These are phyloP conservation scores for Pocillopora damicornis DNA, from an alignment of 64 coral and sea anemone species.

Conservation along the genomic window DNA sequence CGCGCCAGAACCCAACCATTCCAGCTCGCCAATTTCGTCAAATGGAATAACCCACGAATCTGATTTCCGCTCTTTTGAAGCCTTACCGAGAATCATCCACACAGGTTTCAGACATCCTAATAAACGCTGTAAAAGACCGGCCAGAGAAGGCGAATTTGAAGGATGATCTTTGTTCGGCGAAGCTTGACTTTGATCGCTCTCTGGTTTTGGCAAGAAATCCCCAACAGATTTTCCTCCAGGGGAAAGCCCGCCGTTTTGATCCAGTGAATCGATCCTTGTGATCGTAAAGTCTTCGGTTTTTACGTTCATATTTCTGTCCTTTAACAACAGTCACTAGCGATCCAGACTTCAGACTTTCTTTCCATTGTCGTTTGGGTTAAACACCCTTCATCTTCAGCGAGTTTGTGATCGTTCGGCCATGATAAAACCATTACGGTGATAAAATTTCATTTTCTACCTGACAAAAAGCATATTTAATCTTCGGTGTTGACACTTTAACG, in stretches of 20 bases:
- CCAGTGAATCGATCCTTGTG: background rate
- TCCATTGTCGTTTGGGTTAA: background rate
- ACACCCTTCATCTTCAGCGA: background rate
- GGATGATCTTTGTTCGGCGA: slow-evolving; percentile 25
- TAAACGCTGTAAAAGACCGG: slow-evolving; percentile 74
- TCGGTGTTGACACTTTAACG: background rate
- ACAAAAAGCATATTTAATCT: background rate
- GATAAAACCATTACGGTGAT: background rate
- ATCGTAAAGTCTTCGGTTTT: slow-evolving; percentile 2
- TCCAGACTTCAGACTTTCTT: background rate
- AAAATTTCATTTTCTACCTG: slow-evolving; percentile 32
- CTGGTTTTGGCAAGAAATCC: background rate
- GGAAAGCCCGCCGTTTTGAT: slow-evolving; percentile 30
- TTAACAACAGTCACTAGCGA: background rate
- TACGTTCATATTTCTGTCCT: slow-evolving; percentile 11
- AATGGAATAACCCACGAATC: slow-evolving; percentile 84
- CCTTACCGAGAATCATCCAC: slow-evolving; percentile 82
- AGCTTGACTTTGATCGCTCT: background rate
- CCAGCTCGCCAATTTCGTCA: slow-evolving; percentile 81
- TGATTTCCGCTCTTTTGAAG: slow-evolving; percentile 64
- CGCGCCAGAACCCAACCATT: slow-evolving; percentile 87
- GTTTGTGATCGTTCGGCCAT: slow-evolving; percentile 23
- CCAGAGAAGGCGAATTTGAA: slow-evolving; percentile 23
- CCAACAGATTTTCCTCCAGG: background rate
- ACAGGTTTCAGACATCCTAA: slow-evolving; percentile 84